phyloP scores from a whole-genome alignment of 1,140 invertebrate genomes.

The Papilio aristodemus region DNA sequence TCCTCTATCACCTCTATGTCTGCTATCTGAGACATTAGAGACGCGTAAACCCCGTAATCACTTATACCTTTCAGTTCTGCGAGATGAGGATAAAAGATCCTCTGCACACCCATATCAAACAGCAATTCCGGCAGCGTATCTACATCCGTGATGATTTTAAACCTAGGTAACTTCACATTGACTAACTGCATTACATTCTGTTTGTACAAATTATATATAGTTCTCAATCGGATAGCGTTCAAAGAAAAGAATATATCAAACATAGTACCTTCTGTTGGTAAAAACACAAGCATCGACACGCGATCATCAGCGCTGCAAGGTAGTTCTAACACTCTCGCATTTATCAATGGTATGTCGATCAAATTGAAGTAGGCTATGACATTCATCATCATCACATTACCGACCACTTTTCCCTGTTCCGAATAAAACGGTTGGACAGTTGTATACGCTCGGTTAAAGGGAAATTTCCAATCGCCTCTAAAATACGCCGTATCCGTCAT shows the following conservation, averaged over 20 bases:
- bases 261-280: slow-evolving; percentile 76
- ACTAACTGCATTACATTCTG: slow-evolving; percentile 68
- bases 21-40: slow-evolving; percentile 82
- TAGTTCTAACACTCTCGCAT: slow-evolving; percentile 83
- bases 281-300: slow-evolving; percentile 83
- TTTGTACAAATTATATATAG: slow-evolving; percentile 76
- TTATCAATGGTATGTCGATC: slow-evolving; percentile 65
- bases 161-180: slow-evolving; percentile 83
- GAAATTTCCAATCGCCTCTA: slow-evolving; percentile 84
- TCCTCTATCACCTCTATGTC: slow-evolving; percentile 87
- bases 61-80: slow-evolving; percentile 84
- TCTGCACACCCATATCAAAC: slow-evolving; percentile 83
- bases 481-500: slow-evolving; percentile 87
- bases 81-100: slow-evolving; percentile 81
- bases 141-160: slow-evolving; percentile 82
- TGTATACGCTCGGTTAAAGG: slow-evolving; percentile 83
- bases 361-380: slow-evolving; percentile 65
- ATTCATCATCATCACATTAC: slow-evolving; percentile 78
- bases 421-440: slow-evolving; percentile 67
- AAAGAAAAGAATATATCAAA: slow-evolving; percentile 71
- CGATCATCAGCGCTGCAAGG: slow-evolving; percentile 82
- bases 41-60: slow-evolving; percentile 77
- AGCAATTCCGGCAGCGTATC: slow-evolving; percentile 80
- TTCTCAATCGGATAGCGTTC: slow-evolving; percentile 71
- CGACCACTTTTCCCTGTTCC: slow-evolving; percentile 51